Evolutionary conservation across 2,797 vertebrate genomes (phyloP).

Genomic region (Kryptopterus vitreolus): DNA sequence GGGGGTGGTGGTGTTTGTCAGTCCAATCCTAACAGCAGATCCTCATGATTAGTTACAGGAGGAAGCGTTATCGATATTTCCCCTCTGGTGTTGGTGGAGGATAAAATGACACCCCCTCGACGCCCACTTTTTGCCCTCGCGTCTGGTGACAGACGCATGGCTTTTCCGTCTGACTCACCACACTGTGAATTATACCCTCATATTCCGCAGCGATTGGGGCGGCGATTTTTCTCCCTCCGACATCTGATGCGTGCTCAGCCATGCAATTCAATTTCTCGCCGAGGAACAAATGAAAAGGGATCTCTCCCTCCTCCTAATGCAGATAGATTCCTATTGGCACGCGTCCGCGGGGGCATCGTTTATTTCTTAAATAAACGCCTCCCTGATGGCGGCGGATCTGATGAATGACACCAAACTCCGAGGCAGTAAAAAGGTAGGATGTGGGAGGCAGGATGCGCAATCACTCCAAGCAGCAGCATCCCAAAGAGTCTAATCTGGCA

Average conservation of each 20-base stretch:
- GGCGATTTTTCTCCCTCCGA: slow-evolving; percentile 34
- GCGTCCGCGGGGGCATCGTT: slow-evolving; percentile 12
- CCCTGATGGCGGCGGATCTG: slow-evolving; percentile 25
- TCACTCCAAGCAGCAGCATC: background rate
- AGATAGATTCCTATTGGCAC: slow-evolving; percentile 31
- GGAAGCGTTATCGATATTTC: slow-evolving; percentile 28
- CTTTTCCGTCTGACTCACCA: slow-evolving; percentile 38
- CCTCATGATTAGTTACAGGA: slow-evolving; percentile 27
- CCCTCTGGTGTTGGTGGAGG: slow-evolving; percentile 5
- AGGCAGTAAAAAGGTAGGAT: background rate
- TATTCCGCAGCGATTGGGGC: slow-evolving; percentile 29
- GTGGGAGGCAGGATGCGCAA: background rate
- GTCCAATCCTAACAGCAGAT: slow-evolving; percentile 16
- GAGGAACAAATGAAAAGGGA: slow-evolving; percentile 37
- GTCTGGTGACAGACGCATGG: slow-evolving; percentile 32
- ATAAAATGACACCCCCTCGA: slow-evolving; percentile 23
- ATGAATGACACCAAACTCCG: slow-evolving; percentile 3
- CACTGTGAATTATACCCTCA: slow-evolving; percentile 35
- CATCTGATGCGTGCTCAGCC: slow-evolving; percentile 45
- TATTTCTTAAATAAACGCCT: slow-evolving; percentile 34
- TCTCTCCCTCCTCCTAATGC: slow-evolving; percentile 30
- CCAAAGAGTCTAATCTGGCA: background rate
- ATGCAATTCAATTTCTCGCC: slow-evolving; percentile 39
- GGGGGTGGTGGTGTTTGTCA: no score
- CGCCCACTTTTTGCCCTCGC: slow-evolving; percentile 21